Percentiles rank a stretch among this genome's conserved stretches.
phyloP scores from a whole-genome alignment of 2,888 invertebrate genomes.

The Eubasilissa splendida region DNA sequence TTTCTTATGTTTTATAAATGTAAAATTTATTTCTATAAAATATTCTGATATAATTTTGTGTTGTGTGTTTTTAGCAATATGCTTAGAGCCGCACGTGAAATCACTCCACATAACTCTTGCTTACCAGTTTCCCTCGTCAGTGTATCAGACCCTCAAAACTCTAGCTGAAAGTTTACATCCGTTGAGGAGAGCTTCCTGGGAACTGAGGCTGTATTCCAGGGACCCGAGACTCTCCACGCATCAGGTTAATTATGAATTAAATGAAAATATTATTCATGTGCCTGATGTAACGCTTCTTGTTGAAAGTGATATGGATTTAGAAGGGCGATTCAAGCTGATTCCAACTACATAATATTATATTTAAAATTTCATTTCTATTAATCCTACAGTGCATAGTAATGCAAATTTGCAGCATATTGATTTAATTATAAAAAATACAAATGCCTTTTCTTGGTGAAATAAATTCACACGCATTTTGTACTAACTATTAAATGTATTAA shows the following conservation, averaged over 20 bases:
- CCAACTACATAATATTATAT: no score
- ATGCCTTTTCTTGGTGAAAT: no score
- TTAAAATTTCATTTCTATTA: no score
- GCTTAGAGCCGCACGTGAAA: conserved; percentile 86
- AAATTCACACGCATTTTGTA: no score
- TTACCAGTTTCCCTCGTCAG: conserved; percentile 85
- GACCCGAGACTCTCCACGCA: conserved; percentile 84
- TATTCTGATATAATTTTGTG: not conserved
- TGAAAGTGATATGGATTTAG: not conserved
- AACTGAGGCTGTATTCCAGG: conserved; percentile 88
- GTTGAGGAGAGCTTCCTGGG: conserved; percentile 82
- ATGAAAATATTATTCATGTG: not conserved
- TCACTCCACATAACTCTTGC: conserved; percentile 91
- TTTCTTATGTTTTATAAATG: no score
- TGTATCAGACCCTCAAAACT: conserved; percentile 80
- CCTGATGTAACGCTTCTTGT: not conserved
- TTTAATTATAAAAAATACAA: no score
- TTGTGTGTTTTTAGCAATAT: conserved; percentile 73
- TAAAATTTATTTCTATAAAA: no score
- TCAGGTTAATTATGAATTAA: conserved; percentile 67
- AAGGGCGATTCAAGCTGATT: not conserved
- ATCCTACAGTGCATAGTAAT: no score
- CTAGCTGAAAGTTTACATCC: conserved; percentile 83
- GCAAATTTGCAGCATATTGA: no score
- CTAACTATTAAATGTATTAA: no score